Evolutionary conservation across 2,888 invertebrate species (phyloP), one percentile per base, ranked within the genome.

Genomic region (Luffia ferchaultella): DNA sequence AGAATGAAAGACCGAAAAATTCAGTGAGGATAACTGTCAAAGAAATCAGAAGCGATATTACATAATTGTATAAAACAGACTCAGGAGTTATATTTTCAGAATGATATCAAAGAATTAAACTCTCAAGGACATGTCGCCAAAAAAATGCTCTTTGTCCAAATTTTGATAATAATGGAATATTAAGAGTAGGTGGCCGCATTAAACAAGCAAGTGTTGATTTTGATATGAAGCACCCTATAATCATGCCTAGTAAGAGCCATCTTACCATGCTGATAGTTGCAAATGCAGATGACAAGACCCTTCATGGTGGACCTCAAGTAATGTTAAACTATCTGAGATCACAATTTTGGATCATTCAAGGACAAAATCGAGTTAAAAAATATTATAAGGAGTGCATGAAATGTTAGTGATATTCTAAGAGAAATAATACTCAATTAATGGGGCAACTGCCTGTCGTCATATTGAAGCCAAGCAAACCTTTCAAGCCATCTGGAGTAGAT

Each of bases 321-420:
- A 60, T 57, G 56, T 45, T 63, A 1, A 30, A 49, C 16, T 58
- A 59, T 48, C 45, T 64, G 16, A 46, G 59, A n/a, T 51, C 54
- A 1, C 58, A 54, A 46, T 64, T 56, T 47, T 62, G 61, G 60
- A 59, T 63, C 7, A 7, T 59, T 1, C 47, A 50, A 43, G 56
- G 46, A 5, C 63, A 62, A 46, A 9, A 15, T 1, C 2, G 52
- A n/a, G 60, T 60, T 0, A 57, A 57, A 44, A 7, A 18, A 20
- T 40, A 53, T 12, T 53, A 58, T 7, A 54, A 53, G 19, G 53
- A 56, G 51, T 62, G 60, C 50, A 17, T 58, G 3, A 52, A 53
- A 45, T 62, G 61, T 53, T 53, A 48, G 2, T 43, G 48, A 18
- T 49, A 50, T 5, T 44, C 12, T 16, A 49, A 30, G 12, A 3